Percentiles rank a stretch among this genome's conserved stretches.
Evolutionary conservation across 2,113 vertebrate genomes (phyloP).

Genomic region (Brienomyrus brachyistius): DNA sequence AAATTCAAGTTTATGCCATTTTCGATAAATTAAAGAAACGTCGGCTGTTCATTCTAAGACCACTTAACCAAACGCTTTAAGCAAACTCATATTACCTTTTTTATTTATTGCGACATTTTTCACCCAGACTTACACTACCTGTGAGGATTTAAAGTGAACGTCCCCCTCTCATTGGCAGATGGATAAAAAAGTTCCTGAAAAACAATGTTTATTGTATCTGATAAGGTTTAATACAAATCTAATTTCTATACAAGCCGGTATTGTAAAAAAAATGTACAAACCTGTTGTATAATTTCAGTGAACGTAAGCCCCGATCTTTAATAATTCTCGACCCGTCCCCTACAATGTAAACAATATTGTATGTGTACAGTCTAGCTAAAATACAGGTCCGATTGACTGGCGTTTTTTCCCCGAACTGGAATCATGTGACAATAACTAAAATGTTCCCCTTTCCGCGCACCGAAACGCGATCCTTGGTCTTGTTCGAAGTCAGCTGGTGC

Average conservation of each 20-base stretch:
- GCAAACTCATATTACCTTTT: background rate
- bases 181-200: background rate
- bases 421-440: constrained; percentile 35
- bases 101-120: background rate
- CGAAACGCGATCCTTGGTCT: background rate
- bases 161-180: background rate
- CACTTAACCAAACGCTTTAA: background rate
- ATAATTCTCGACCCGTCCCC: background rate
- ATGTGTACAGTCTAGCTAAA: constrained; percentile 21
- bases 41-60: background rate
- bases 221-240: background rate
- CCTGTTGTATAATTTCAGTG: constrained; percentile 30
- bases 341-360: constrained; percentile 6
- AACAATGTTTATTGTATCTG: background rate
- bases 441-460: constrained; percentile 30
- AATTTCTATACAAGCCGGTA: background rate
- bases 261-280: constrained; percentile 20
- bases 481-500: background rate
- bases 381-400: constrained; percentile 33
- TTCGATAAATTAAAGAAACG: background rate
- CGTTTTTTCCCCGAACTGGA: constrained; percentile 23
- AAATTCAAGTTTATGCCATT: background rate
- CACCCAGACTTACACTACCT: background rate
- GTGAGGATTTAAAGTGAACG: background rate
- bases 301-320: constrained; percentile 12